Conservation (phyloP, 2,113 vertebrate genomes). For the Dryoscopus gambensis region DNA sequence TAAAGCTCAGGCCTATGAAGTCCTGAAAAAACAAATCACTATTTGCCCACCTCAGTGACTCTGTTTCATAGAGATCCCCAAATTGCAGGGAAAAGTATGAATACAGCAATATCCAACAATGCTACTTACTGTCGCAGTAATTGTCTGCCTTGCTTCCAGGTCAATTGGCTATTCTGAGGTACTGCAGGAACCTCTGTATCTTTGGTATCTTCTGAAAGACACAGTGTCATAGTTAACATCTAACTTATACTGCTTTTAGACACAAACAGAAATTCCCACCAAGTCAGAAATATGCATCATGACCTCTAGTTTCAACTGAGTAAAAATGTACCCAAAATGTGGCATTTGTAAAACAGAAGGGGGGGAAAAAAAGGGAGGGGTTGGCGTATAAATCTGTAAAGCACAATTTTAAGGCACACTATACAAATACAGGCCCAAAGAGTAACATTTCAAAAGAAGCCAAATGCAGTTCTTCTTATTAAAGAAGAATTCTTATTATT, state of each 20-base stretch:
- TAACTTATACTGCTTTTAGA: background rate
- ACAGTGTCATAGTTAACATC: background rate
- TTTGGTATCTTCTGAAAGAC: conserved; percentile 94
- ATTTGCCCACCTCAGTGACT: background rate
- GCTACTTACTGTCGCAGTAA: conserved; percentile 95
- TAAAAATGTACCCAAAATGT: background rate
- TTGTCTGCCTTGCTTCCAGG: conserved; percentile 98
- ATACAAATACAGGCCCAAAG: background rate
- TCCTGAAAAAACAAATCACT: background rate
- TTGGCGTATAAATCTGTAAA: background rate
- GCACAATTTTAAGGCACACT: background rate
- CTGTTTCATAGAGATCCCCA: background rate
- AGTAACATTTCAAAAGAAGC: background rate
- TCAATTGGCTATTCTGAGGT: conserved; percentile 96
- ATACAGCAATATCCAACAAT: background rate
- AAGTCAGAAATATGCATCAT: background rate
- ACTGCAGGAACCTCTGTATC: conserved; percentile 89
- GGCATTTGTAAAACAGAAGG: background rate
- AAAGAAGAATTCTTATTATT: background rate
- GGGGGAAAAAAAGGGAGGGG: rapidly evolving
- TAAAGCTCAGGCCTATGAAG: background rate
- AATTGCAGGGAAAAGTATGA: background rate
- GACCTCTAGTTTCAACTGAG: background rate
- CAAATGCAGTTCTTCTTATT: background rate
- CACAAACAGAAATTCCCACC: background rate